Conservation (phyloP, 2,888 invertebrate genomes). For the Drosophila anceps region DNA sequence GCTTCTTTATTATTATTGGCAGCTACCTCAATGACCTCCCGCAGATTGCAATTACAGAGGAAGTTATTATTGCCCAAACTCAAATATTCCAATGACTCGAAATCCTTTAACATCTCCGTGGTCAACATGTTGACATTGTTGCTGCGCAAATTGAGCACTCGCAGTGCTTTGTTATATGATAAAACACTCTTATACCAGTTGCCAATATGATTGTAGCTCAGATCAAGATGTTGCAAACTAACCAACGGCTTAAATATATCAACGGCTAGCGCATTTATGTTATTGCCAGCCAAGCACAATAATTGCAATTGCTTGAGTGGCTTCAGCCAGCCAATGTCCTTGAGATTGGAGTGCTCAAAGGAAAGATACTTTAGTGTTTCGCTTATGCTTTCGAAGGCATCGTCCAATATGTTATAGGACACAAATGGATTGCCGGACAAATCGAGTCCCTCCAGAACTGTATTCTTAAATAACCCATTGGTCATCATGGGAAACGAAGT, state of each 20-base stretch:
- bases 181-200: constrained; percentile 87
- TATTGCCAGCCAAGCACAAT: constrained; percentile 86
- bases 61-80: constrained; percentile 87
- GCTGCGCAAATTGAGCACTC: constrained; percentile 85
- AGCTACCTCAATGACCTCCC: constrained; percentile 86
- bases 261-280: constrained; percentile 84
- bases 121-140: constrained; percentile 88
- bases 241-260: constrained; percentile 82
- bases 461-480: constrained; percentile 85
- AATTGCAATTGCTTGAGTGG: constrained; percentile 85
- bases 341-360: constrained; percentile 85
- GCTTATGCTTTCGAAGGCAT: constrained; percentile 85
- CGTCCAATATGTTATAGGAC: constrained; percentile 69
- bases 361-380: constrained; percentile 85
- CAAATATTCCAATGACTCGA: constrained; percentile 86
- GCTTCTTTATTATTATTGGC: constrained; percentile 76
- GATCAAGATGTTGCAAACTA: constrained; percentile 86
- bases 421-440: constrained; percentile 87
- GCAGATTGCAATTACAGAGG: constrained; percentile 87
- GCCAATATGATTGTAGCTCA: constrained; percentile 86
- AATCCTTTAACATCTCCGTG: constrained; percentile 87
- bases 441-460: constrained; percentile 86
- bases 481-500: constrained; percentile 85
- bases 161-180: constrained; percentile 84
- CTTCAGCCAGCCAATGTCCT: constrained; percentile 83